Evolutionary conservation across 64 coral and sea anemone genomes (phyloP), one percentile per base, ranked within the genome.

Genomic region (Montipora capricornis): DNA sequence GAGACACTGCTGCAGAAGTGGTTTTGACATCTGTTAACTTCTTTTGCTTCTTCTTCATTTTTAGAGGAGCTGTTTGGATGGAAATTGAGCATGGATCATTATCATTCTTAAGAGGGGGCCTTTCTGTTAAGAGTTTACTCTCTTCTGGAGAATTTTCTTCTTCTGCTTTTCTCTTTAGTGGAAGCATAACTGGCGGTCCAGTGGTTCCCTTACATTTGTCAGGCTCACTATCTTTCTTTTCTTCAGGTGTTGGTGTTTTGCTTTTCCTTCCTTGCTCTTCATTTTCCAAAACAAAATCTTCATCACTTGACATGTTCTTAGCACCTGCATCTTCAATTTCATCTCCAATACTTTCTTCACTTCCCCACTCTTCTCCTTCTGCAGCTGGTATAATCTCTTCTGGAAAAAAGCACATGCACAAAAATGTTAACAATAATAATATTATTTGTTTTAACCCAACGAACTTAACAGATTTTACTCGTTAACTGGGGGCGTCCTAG

Each of bases 311-410:
- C 55, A 84, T 93, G 22, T 75, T 78, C 45, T 78, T 67, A 7
- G 92, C 92, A 19, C 92, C 95, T 58, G 87, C 95, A 19, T 89
- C 88, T 15, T 96, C 93, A 84, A 81, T 90, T 50, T 95, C 83
- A 61, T 95, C 93, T 66, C 61, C 88, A 83, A 87, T 80, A 71
- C 93, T 97, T 77, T 73, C 89, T 75, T 97, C 96, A 89, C 96
- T 97, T 37, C 96, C 92, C 84, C 92, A 97, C 47, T 97, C 96
- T 13, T 97, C 95, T 68, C 47, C 94, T 52, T 58, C 77, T 88
- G 14, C 90, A 49, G 3, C 87, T n/a, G 49, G 79, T 17, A 75
- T 26, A 2, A 68, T 61, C 71, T 88, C 90, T 75, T 80, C 84
- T 61, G 15, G n/a, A 16, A 66, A 61, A 83, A 2, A 0, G 4